Base-by-base conservation (phyloP, 2,797 vertebrate species). In the Aselliscus stoliczkanus region DNA sequence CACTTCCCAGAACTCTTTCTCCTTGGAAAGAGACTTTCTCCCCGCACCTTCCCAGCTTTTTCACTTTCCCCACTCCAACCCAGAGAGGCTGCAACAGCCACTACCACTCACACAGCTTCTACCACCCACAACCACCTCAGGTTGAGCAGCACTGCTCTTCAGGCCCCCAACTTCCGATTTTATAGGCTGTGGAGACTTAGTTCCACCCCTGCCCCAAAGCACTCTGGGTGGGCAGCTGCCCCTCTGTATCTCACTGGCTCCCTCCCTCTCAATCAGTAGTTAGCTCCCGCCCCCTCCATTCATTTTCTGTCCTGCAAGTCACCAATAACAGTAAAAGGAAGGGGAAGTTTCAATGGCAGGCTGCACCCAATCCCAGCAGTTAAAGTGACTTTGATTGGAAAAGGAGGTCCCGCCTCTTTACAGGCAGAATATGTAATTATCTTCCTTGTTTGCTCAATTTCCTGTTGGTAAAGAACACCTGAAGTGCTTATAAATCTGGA, bases 91-190 rank as follows among this genome's bases (percentile, higher is more conserved):
- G 1, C 29, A 25, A 7, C 25, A 5, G 10, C 7, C 8, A 1
- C 44, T 0, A 13, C 23, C 0, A 0, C 1, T 0, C 4, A 2
- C 7, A 4, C 2, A 7, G 0, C 42, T 34, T 5, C 73, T 5
- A 9, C 1, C 17, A 12, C 2, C 8, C 29, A 13, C 2, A 20
- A 2, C 1, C 1, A 0, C 21, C 9, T 0, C 1, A 5, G 0
- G 0, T 3, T 0, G 0, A 14, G 0, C 23, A 29, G 0, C 3
- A 4, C 0, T 0, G 0, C 5, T 2, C 20, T 1, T 3, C 1
- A 0, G 0, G 2, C 0, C 1, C 0, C 8, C 3, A 2, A 47
- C 4, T 1, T 11, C 1, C 2, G 13, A 0, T 37, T 88, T 94
- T 97, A 94, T 88, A 93, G 5, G 2, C 7, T 12, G 23, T 14